Evolutionary conservation across 2,797 vertebrate species (phyloP).

Genomic region (Leucoraja ocellata): DNA sequence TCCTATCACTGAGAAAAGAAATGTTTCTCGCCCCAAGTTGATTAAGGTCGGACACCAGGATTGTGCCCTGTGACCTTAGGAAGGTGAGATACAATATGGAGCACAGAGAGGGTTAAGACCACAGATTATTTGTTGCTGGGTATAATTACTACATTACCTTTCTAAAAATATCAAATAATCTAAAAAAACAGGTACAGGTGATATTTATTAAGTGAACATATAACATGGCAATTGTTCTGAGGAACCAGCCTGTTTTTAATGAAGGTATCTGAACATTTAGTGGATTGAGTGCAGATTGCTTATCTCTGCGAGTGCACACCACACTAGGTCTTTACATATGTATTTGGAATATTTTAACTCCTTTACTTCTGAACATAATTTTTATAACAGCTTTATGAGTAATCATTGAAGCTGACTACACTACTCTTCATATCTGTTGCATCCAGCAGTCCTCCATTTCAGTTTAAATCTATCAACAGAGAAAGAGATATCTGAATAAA

Average conservation of each 20-base stretch:
- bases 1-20: too few species aligned
- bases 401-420: neutral
- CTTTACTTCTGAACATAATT: neutral
- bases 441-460: neutral
- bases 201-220: slow-evolving; percentile 12
- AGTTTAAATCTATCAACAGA: neutral
- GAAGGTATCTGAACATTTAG: neutral
- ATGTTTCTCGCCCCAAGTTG: neutral
- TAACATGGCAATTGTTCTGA: neutral
- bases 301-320: neutral
- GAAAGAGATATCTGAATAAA: neutral
- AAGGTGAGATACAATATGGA: neutral
- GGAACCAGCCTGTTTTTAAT: slow-evolving; percentile 18
- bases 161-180: neutral
- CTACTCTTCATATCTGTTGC: neutral
- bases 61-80: neutral
- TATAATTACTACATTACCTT: neutral
- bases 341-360: slow-evolving; percentile 12
- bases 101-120: neutral
- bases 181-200: neutral
- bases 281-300: neutral
- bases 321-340: neutral
- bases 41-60: neutral
- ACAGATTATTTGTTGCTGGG: neutral
- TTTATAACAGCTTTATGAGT: neutral